Evolutionary conservation across 2,113 vertebrate species (phyloP).

Genomic region (Pseudonaja textilis): DNA sequence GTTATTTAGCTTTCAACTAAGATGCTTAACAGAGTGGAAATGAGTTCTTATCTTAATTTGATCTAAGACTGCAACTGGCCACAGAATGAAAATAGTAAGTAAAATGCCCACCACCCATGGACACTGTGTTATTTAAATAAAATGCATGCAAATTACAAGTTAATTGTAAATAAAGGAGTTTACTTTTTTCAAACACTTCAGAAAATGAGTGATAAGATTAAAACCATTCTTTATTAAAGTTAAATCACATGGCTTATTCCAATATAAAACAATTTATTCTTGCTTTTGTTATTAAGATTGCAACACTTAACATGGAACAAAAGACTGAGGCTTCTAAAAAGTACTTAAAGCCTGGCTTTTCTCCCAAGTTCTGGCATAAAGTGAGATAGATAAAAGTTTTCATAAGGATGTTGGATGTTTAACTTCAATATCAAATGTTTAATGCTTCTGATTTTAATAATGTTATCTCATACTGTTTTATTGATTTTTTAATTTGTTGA

Average conservation of each 20-base stretch:
- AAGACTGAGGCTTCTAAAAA: background rate
- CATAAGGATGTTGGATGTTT: too few relatives aligned
- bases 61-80: background rate
- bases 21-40: background rate
- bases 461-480: too few relatives aligned
- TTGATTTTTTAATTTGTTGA: too few relatives aligned
- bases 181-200: constrained; percentile 45
- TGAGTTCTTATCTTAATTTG: background rate
- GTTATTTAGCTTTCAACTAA: background rate
- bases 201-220: constrained; percentile 50
- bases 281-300: constrained; percentile 39
- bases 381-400: too few relatives aligned
- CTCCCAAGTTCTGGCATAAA: too few relatives aligned
- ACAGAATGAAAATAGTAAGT: background rate
- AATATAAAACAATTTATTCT: constrained; percentile 52
- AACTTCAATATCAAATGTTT: too few relatives aligned
- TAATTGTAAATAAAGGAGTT: constrained; percentile 51
- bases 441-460: too few relatives aligned
- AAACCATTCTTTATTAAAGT: constrained; percentile 55
- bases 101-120: background rate
- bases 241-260: constrained; percentile 50
- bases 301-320: constrained; percentile 38
- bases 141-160: constrained; percentile 16
- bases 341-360: too few relatives aligned
- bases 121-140: background rate